phyloP scores from a whole-genome alignment of 2,888 invertebrate species.

The Cryptus viduatorius region DNA sequence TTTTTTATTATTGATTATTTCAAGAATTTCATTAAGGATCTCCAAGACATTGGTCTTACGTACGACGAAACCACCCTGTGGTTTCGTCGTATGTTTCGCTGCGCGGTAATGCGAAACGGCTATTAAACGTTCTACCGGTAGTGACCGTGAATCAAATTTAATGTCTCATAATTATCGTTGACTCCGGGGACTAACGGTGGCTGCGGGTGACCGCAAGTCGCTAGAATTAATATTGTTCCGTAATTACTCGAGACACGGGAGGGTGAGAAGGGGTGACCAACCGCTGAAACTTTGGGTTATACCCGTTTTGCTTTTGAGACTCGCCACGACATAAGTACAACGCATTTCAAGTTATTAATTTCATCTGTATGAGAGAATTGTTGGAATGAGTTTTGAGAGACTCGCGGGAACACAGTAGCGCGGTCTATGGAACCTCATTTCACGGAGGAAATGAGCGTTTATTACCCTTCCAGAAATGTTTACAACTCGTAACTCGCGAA shows the following conservation, averaged over 20 bases:
- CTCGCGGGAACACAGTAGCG: constrained; percentile 45
- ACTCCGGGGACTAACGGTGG: constrained; percentile 59
- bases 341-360: constrained; percentile 61
- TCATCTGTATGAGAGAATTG: constrained; percentile 47
- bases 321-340: constrained; percentile 10
- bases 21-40: no score
- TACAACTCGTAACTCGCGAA: background rate
- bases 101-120: background rate
- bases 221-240: constrained; percentile 73
- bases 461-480: constrained; percentile 52
- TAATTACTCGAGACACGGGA: constrained; percentile 67
- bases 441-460: constrained; percentile 55
- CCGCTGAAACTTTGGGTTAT: background rate
- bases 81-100: no score
- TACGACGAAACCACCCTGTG: no score
- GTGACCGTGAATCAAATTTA: constrained; percentile 67
- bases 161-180: constrained; percentile 72
- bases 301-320: constrained; percentile 9
- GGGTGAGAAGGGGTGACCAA: constrained; percentile 30
- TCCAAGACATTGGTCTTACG: no score
- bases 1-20: no score
- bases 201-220: constrained; percentile 45
- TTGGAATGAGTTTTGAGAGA: constrained; percentile 57
- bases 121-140: constrained; percentile 16
- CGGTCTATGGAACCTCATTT: constrained; percentile 58